Conservation (phyloP, 2,113 vertebrate genomes). For the Litocranius walleri region DNA sequence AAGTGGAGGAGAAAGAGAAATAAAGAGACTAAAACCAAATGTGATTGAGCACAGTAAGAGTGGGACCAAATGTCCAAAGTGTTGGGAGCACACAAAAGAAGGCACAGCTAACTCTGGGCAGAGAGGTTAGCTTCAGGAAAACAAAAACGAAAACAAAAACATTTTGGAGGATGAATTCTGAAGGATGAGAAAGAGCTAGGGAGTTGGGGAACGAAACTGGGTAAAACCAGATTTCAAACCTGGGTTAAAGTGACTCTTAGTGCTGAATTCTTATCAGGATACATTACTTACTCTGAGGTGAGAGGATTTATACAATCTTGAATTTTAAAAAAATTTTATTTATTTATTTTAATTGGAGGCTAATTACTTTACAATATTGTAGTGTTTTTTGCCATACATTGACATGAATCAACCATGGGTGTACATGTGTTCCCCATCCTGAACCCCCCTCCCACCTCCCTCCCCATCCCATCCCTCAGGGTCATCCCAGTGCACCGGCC, state of each 20-base stretch:
- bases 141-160: background rate
- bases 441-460: background rate
- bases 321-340: rapidly evolving
- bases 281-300: background rate
- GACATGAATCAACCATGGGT: background rate
- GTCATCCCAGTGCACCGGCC: background rate
- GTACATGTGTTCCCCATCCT: background rate
- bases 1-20: background rate
- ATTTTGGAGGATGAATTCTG: background rate
- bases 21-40: background rate
- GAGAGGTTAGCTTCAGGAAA: background rate
- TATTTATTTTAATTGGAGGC: background rate
- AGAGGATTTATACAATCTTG: background rate
- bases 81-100: background rate
- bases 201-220: background rate
- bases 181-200: background rate
- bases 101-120: background rate
- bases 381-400: background rate
- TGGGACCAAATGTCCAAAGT: background rate
- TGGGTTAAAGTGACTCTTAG: background rate
- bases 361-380: background rate
- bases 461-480: background rate
- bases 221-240: background rate
- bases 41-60: background rate
- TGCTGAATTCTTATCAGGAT: background rate